Base-by-base conservation (phyloP, 2,888 invertebrate genomes). In the Netelia virgata region DNA sequence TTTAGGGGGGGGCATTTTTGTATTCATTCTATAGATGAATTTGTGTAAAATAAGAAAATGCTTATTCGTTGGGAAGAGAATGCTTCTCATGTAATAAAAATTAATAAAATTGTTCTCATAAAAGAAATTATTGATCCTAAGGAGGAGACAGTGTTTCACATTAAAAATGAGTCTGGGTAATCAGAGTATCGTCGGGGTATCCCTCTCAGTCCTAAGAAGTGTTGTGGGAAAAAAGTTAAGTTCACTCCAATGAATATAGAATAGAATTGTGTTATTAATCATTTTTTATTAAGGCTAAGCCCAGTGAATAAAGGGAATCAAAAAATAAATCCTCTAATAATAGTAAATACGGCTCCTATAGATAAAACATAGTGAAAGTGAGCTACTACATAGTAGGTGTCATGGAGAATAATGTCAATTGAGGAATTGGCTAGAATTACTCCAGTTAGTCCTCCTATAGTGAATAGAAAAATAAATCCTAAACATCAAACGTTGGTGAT, bases 371-470 rank as follows among this genome's bases (percentile, higher is more conserved):
- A 97, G 92, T 97, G 97, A 90, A 97, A 97, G 93, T 97, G 97
- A 3, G 96, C 97, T 50, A 97, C 97, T 72, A 97, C 97, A 95
- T 97, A 97, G 92, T 97, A 97, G n/a, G 97, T 97, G 91, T 97
- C 97, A 94, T 97, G 97, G 11, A 97, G 86, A 83, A 96, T 94
- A 94, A 97, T 96, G 95, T 97, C 97, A 94, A 97, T 94, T 14
- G 96, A 96, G 41, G 97, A 96, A 92, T 97, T 97, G 83, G 97
- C 95, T 94, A 96, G 93, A 88, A 97, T 93, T 87, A 96, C 95
- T 88, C 95, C 95, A 14, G 96, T 96, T 94, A 96, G 92, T 85
- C 97, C 97, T 14, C 97, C 97, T 20, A 97, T 94, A 9, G 97
- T 97, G 94, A 97, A 97, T 94, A 97, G 93, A 92, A 97, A 96